Percentiles rank a stretch among this genome's conserved stretches.
These are phyloP conservation scores for Drymodes brunneopygia DNA, from an alignment of 2,113 vertebrate genomes.

Conservation along the genomic window DNA sequence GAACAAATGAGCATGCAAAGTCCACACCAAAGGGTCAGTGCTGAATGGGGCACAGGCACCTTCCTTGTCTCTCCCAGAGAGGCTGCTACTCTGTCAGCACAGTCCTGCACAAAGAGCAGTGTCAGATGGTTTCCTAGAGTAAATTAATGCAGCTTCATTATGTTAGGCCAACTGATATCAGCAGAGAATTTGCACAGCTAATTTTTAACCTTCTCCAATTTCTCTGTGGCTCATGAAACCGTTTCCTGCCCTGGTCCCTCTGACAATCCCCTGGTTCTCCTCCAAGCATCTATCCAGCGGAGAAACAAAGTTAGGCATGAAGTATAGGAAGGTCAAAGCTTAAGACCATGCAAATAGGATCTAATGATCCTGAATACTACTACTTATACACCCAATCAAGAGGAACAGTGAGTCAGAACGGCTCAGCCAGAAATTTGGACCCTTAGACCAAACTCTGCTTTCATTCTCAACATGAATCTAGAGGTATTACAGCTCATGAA, in stretches of 20 bases:
- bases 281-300: not conserved
- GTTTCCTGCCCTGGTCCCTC: not conserved
- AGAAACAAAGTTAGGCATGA: not conserved
- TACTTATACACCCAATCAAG: not conserved
- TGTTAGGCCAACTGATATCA: slow-evolving; percentile 15
- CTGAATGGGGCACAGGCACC: rapidly evolving
- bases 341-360: not conserved
- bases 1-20: not conserved
- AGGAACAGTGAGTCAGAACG: not conserved
- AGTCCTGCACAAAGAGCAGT: not conserved
- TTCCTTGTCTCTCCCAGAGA: not conserved
- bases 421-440: not conserved
- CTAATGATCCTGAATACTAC: not conserved
- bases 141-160: not conserved
- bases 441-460: not conserved
- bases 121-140: slow-evolving; percentile 8
- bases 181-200: slow-evolving; percentile 29
- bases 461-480: not conserved
- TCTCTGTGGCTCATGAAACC: not conserved
- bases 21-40: not conserved
- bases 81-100: not conserved
- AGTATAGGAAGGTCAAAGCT: not conserved
- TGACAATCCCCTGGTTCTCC: not conserved
- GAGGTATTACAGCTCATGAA: not conserved
- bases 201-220: slow-evolving; percentile 37